These are phyloP conservation scores for Mallotus villosus DNA, from an alignment of 2,797 vertebrate genomes.

Conservation along the genomic window DNA sequence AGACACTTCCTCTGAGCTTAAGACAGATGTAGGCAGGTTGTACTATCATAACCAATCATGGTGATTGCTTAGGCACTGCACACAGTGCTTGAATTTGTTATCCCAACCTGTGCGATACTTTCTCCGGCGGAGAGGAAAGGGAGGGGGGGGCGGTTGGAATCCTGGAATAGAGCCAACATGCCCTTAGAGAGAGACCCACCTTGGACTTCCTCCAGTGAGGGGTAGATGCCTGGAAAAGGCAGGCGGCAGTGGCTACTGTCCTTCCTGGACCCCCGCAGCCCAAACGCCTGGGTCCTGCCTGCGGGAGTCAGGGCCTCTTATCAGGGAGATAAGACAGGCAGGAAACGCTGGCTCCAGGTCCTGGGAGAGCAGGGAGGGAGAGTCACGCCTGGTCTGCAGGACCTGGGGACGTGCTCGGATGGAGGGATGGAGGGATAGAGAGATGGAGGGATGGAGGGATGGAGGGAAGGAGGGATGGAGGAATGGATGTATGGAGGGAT, in stretches of 20 bases:
- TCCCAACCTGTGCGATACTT: no score
- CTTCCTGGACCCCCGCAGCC: slow-evolving; percentile 34
- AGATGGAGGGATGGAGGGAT: not conserved
- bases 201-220: slow-evolving; percentile 39
- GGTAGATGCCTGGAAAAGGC: slow-evolving; percentile 38
- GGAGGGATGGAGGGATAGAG: not conserved
- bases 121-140: not conserved
- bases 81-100: no score
- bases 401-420: slow-evolving; percentile 13
- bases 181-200: slow-evolving; percentile 55
- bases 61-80: no score
- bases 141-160: slow-evolving; percentile 19
- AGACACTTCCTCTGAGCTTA: slow-evolving; percentile 18
- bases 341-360: slow-evolving; percentile 53
- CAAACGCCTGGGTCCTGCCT: slow-evolving; percentile 38
- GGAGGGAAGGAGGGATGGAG: not conserved
- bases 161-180: slow-evolving; percentile 23
- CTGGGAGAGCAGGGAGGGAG: slow-evolving; percentile 38
- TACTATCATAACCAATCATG: no score
- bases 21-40: not conserved
- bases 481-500: no score
- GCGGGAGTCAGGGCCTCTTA: slow-evolving; percentile 56
- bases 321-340: slow-evolving; percentile 60
- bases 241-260: slow-evolving; percentile 32
- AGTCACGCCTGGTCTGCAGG: not conserved